phyloP scores from a whole-genome alignment of 1,140 invertebrate genomes.

The Drosophila seguyi region DNA sequence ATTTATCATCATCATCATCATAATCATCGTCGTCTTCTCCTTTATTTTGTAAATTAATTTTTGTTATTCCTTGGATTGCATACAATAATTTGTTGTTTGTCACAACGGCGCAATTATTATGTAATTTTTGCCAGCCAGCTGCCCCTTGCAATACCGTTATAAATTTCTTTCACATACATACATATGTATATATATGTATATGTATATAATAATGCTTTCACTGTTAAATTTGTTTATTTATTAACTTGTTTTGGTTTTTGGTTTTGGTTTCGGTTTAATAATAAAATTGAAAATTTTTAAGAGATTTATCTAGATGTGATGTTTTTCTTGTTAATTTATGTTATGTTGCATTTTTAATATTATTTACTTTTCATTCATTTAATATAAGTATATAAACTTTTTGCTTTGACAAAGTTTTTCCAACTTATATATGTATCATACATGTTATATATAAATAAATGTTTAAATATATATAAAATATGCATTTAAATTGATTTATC shows the following conservation, averaged over 20 bases:
- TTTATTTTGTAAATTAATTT: slow-evolving; percentile 73
- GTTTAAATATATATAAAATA: slow-evolving; percentile 82
- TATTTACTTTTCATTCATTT: slow-evolving; percentile 58
- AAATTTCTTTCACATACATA: slow-evolving; percentile 46
- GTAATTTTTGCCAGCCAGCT: slow-evolving; percentile 66
- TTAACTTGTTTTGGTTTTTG: slow-evolving; percentile 73
- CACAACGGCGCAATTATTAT: slow-evolving; percentile 60
- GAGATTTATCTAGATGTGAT: slow-evolving; percentile 83
- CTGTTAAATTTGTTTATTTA: slow-evolving; percentile 80
- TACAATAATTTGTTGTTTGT: slow-evolving; percentile 67
- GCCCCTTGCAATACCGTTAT: slow-evolving; percentile 69
- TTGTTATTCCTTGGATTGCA: slow-evolving; percentile 68
- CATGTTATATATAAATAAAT: slow-evolving; percentile 77
- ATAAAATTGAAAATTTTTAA: slow-evolving; percentile 84
- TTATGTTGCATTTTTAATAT: slow-evolving; percentile 75
- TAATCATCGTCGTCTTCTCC: slow-evolving; percentile 33
- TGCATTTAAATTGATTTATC: slow-evolving; percentile 81
- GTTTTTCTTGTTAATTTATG: slow-evolving; percentile 67
- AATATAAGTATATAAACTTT: slow-evolving; percentile 81
- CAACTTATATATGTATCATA: slow-evolving; percentile 76
- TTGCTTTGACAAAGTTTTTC: slow-evolving; percentile 75
- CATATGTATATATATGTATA: slow-evolving; percentile 5
- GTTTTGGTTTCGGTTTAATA: slow-evolving; percentile 76
- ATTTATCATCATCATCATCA: slow-evolving; percentile 20
- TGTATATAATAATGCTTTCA: slow-evolving; percentile 69